A percentile compares a stretch with the other conserved stretches of the same genome.
Conservation (phyloP, 2,888 invertebrate genomes). For the Melieria crassipennis region DNA sequence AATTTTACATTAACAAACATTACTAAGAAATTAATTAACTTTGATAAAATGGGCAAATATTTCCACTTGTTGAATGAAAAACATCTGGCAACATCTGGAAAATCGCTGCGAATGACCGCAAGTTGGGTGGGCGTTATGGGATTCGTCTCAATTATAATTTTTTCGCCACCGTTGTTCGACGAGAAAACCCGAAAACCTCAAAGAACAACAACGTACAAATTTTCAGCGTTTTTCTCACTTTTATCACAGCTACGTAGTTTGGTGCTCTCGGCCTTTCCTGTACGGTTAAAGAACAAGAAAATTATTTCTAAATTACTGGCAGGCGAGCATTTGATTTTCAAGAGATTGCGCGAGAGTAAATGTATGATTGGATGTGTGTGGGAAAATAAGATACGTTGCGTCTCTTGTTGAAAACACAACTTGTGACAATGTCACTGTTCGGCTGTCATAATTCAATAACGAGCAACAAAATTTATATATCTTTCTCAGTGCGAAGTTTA, state of each 20-base stretch:
- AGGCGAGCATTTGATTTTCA: no score
- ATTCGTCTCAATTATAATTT: constrained; percentile 7
- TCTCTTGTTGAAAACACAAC: constrained; percentile 44
- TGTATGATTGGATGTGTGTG: constrained; percentile 16
- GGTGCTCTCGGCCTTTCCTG: background rate
- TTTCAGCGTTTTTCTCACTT: no score
- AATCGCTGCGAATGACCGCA: background rate
- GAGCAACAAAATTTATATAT: background rate
- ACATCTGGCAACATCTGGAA: no score
- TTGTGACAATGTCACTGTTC: constrained; percentile 48
- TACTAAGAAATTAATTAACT: no score
- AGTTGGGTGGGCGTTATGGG: constrained; percentile 8
- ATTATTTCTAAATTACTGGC: no score
- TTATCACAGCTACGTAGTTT: no score
- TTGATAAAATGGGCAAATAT: no score
- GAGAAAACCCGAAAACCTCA: no score
- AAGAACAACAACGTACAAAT: no score
- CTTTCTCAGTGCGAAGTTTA: background rate
- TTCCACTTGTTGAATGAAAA: no score
- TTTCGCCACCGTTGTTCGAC: background rate
- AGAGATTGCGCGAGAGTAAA: background rate
- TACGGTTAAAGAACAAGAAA: background rate
- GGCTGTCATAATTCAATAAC: constrained; percentile 18
- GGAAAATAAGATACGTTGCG: constrained; percentile 51
- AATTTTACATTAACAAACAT: no score